phyloP scores from a whole-genome alignment of 2,797 vertebrate genomes.

The Sebastes paucispinis region DNA sequence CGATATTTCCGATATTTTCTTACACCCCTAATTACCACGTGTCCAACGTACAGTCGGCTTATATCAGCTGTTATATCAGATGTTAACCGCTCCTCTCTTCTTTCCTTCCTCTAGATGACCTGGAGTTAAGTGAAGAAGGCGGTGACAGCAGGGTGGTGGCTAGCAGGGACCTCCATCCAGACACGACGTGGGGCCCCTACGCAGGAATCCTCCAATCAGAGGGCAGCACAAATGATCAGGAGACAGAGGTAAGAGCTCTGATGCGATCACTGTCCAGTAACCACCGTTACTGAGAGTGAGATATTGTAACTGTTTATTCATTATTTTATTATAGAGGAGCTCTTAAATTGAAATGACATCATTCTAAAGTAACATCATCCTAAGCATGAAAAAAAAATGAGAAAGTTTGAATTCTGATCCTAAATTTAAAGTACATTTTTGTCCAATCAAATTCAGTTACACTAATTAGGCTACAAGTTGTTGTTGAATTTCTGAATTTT shows the following conservation, averaged over 20 bases:
- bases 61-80: background rate
- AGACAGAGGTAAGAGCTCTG: slow-evolving; percentile 72
- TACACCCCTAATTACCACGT: background rate
- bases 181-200: slow-evolving; percentile 91
- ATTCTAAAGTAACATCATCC: background rate
- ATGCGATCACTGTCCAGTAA: background rate
- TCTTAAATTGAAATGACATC: background rate
- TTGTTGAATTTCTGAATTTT: background rate
- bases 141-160: slow-evolving; percentile 77
- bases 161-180: slow-evolving; percentile 73
- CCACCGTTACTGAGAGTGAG: background rate
- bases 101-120: slow-evolving; percentile 81
- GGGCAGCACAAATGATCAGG: slow-evolving; percentile 61
- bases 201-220: slow-evolving; percentile 84
- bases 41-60: too few species aligned
- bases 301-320: background rate
- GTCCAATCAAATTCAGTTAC: background rate
- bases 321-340: background rate
- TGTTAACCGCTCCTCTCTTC: background rate
- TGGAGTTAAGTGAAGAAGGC: slow-evolving; percentile 76
- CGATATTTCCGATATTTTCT: too few species aligned
- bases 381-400: background rate
- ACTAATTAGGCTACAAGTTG: background rate
- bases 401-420: background rate
- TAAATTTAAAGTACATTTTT: background rate